Base-by-base conservation (phyloP, 1,140 invertebrate genomes). In the Mizuhopecten yessoensis region DNA sequence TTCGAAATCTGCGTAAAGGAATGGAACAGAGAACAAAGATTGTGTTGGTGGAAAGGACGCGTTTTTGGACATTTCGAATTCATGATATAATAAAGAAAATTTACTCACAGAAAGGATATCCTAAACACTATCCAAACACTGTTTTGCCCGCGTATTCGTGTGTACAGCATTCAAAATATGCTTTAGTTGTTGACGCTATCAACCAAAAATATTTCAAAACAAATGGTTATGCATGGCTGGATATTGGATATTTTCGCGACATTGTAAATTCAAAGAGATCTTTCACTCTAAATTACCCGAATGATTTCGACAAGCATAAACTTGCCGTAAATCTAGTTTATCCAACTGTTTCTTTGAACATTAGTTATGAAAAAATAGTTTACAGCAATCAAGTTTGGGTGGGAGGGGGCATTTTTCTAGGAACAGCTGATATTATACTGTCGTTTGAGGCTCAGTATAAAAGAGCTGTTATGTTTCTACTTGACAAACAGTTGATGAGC, bases 181-280 rank as follows among this genome's bases (percentile, higher is more conserved):
- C 92, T 15, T 33, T 93, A 13, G 89, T 95, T 3, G 39, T 42
- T 0, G 29, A 91, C 15, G 90, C 94, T 2, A 42, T 92, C 1
- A 57, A 90, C 10, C 86, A 88, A 17, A 87, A 93, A 57, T 87
- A 87, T 29, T 94, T 94, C 39, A 86, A 86, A 2, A 92, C 93
- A 2, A 86, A 89, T 36, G 93, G 93, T 87, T 93, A 92, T 86
- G 93, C 93, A 33, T 95, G 95, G 95, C 17, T 95, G 13, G 95
- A 95, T 89, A 87, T 94, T 17, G 95, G 95, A 5, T 94, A 94
- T 89, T 95, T 94, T 57, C 90, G 94, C 23, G 92, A 94, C 34
- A 57, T 94, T 34, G 91, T 90, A 20, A 45, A 91, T 10, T 34
- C 87, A 33, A 89, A 92, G 0, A 86, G 88, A 33, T 34, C n/a